phyloP scores from a whole-genome alignment of 2,113 vertebrate species.

The Bettongia penicillata region DNA sequence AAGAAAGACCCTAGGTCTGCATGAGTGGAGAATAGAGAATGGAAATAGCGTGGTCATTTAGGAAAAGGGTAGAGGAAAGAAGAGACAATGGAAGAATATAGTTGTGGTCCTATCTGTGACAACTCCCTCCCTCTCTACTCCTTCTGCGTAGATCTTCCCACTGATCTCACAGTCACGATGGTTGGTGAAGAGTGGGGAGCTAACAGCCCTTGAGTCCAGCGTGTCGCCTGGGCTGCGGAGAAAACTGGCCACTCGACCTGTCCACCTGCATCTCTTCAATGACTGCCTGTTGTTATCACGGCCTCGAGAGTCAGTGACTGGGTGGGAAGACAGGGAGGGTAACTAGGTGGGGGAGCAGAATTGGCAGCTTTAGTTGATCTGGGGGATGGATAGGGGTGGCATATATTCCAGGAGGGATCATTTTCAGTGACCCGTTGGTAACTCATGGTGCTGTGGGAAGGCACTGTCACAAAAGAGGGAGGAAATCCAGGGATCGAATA shows the following conservation, averaged over 20 bases:
- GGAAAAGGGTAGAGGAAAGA: neutral
- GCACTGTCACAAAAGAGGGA: neutral
- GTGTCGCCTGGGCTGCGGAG: constrained; percentile 77
- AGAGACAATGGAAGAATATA: neutral
- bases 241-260: constrained; percentile 89
- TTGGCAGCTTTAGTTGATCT: neutral
- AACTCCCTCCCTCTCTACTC: neutral
- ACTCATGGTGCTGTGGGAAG: neutral
- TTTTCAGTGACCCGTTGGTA: neutral
- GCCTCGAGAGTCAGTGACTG: constrained; percentile 90
- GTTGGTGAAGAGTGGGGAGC: constrained; percentile 91
- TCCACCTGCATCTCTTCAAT: constrained; percentile 96
- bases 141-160: constrained; percentile 90
- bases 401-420: neutral
- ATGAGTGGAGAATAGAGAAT: accelerated
- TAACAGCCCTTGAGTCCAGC: constrained; percentile 89
- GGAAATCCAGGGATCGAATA: neutral
- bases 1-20: neutral
- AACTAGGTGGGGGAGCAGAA: neutral
- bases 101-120: neutral
- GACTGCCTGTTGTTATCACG: constrained; percentile 94
- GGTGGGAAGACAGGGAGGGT: neutral
- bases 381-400: neutral
- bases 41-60: neutral
- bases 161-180: constrained; percentile 95